Conservation (phyloP, 2,113 vertebrate genomes). For the Eulacestoma nigropectus region DNA sequence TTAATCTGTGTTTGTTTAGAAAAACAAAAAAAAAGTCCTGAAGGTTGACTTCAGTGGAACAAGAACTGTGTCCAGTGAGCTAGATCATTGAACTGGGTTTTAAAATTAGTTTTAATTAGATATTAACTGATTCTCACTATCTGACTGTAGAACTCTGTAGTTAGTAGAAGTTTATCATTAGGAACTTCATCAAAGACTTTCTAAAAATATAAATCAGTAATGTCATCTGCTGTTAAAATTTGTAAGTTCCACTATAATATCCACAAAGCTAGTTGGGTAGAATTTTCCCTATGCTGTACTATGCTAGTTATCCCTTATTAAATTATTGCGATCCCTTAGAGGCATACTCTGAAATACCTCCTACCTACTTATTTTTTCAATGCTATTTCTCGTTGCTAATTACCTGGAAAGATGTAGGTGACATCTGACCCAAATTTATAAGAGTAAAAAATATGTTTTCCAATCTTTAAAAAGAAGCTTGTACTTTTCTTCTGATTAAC, state of each 20-base stretch:
- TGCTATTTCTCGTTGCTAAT: slow-evolving; percentile 50
- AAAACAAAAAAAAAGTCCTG: background rate
- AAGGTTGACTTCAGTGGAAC: background rate
- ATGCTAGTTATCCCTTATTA: slow-evolving; percentile 50
- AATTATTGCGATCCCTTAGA: slow-evolving; percentile 61
- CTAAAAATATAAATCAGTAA: slow-evolving; percentile 67
- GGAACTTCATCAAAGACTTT: slow-evolving; percentile 64
- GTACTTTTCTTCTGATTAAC: background rate
- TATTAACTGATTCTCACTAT: background rate
- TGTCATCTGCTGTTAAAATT: slow-evolving; percentile 53
- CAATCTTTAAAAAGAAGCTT: background rate
- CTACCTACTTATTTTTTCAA: slow-evolving; percentile 17
- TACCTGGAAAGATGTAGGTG: slow-evolving; percentile 42
- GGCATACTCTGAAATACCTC: slow-evolving; percentile 45
- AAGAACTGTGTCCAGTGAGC: background rate
- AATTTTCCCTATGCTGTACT: slow-evolving; percentile 2
- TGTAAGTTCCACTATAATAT: slow-evolving; percentile 39
- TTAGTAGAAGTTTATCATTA: slow-evolving; percentile 50
- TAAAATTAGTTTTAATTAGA: background rate
- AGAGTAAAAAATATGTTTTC: background rate
- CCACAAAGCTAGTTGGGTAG: slow-evolving; percentile 26
- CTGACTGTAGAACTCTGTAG: background rate
- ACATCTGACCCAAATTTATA: slow-evolving; percentile 28
- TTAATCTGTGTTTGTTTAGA: background rate
- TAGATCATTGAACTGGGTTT: background rate